Conservation (phyloP, 2,888 invertebrate species). For the Galeruca laticollis region DNA sequence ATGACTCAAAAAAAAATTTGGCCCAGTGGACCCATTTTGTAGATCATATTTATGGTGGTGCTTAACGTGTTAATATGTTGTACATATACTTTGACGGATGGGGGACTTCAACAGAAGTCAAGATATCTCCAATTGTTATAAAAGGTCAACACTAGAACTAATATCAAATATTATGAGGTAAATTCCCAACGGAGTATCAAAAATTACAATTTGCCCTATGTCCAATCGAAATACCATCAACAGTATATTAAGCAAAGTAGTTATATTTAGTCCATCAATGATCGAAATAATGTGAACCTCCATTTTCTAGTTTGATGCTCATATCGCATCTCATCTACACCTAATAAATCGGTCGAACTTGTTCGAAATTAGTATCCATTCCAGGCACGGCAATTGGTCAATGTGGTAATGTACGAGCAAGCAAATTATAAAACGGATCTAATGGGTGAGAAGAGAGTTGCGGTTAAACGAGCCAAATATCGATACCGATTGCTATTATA, state of each 20-base stretch:
- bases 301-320: conserved; percentile 6
- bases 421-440: conserved; percentile 34
- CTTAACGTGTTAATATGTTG: too few relatives aligned
- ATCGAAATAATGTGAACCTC: not conserved
- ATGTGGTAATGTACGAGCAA: conserved; percentile 28
- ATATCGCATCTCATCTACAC: conserved; percentile 18
- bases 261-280: not conserved
- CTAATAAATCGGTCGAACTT: conserved; percentile 30
- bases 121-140: too few relatives aligned
- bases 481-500: conserved; percentile 19
- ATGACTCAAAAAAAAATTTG: too few relatives aligned
- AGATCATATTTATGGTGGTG: too few relatives aligned
- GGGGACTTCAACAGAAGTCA: too few relatives aligned
- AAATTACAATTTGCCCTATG: not conserved
- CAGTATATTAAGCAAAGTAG: not conserved
- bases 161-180: too few relatives aligned
- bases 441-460: conserved; percentile 33
- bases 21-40: too few relatives aligned
- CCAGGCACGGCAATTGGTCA: conserved; percentile 18
- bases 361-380: conserved; percentile 19
- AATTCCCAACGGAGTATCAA: not conserved
- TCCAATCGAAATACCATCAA: not conserved
- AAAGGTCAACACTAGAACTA: too few relatives aligned
- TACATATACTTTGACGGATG: too few relatives aligned
- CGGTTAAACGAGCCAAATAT: conserved; percentile 27